phyloP scores from a whole-genome alignment of 1,140 invertebrate species.

The Phortica variegata region DNA sequence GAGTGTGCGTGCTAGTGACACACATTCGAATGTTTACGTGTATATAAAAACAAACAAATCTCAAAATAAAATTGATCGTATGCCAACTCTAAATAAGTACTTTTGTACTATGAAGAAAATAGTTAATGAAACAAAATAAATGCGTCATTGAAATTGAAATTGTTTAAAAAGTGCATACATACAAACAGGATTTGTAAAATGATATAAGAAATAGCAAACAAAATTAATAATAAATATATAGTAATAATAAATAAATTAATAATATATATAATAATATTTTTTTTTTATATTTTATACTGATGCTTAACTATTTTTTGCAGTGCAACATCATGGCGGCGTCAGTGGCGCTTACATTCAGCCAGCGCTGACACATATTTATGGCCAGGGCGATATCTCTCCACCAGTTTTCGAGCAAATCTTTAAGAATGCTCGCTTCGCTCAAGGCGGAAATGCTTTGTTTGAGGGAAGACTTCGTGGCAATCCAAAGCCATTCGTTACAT shows the following conservation, averaged over 20 bases:
- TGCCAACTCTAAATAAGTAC: slow-evolving; percentile 30
- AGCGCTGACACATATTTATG: slow-evolving; percentile 49
- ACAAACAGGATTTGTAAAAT: no score
- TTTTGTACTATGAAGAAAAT: no score
- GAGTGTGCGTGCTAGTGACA: no score
- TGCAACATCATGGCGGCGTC: slow-evolving; percentile 45
- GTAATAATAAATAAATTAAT: no score
- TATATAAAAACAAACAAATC: slow-evolving; percentile 2
- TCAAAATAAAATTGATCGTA: slow-evolving; percentile 16
- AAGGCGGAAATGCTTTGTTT: slow-evolving; percentile 89
- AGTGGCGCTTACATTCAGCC: slow-evolving; percentile 46
- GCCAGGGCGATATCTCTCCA: slow-evolving; percentile 72
- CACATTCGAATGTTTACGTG: neutral
- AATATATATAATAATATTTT: no score
- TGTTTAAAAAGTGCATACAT: no score
- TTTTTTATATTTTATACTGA: slow-evolving; percentile 2
- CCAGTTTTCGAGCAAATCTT: slow-evolving; percentile 93
- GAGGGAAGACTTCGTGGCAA: slow-evolving; percentile 87
- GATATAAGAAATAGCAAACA: no score
- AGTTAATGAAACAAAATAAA: no score
- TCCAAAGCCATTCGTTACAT: slow-evolving; percentile 90
- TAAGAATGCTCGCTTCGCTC: slow-evolving; percentile 88
- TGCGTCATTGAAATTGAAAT: no score
- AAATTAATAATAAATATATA: no score
- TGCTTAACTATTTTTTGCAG: slow-evolving; percentile 23